These are phyloP conservation scores for Aix galericulata DNA, from an alignment of 2,113 vertebrate species.

Conservation along the genomic window DNA sequence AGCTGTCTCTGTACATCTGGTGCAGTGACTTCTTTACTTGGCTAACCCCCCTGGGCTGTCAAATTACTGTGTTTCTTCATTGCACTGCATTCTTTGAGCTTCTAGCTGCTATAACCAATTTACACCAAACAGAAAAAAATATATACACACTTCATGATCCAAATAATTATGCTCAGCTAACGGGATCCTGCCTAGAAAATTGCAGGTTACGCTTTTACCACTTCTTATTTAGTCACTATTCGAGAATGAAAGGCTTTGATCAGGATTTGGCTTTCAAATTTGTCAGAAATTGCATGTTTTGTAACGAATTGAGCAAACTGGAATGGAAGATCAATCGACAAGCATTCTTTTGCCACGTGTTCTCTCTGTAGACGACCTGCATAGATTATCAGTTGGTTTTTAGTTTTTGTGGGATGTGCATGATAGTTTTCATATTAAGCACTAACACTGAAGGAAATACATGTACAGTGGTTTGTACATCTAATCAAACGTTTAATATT, in stretches of 20 bases:
- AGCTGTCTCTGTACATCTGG: not conserved
- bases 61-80: not conserved
- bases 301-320: not conserved
- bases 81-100: not conserved
- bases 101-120: not conserved
- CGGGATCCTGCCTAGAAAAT: not conserved
- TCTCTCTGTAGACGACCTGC: not conserved
- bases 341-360: constrained; percentile 53
- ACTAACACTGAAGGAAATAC: not conserved
- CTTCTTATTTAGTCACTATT: not conserved
- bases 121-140: not conserved
- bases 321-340: not conserved
- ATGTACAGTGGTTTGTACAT: not conserved
- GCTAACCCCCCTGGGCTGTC: not conserved
- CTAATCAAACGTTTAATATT: not conserved
- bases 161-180: fast-evolving
- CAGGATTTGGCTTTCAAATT: not conserved
- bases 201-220: not conserved
- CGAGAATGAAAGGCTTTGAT: not conserved
- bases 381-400: not conserved
- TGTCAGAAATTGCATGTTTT: not conserved
- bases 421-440: not conserved
- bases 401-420: not conserved
- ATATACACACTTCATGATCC: not conserved
- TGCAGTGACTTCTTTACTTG: not conserved